Conservation (phyloP, 30 jellyfish, hydroid and myxozoan species). For the Aurelia sp. region DNA sequence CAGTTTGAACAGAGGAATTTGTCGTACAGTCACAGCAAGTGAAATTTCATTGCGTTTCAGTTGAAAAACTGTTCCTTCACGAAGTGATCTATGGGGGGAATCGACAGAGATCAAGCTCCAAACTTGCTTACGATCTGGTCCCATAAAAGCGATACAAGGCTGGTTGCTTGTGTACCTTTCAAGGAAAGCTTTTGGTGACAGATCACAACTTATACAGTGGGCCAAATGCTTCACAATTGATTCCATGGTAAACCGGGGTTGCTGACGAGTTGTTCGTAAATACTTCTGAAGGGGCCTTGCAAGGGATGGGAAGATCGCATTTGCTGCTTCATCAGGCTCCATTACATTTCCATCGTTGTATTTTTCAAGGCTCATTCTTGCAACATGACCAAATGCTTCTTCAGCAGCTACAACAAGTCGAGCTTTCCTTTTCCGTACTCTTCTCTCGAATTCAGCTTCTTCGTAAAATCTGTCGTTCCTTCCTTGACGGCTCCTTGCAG, state of each 20-base stretch:
- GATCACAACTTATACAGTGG: slow-evolving; percentile 88
- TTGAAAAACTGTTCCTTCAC: slow-evolving; percentile 89
- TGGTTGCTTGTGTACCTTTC: slow-evolving; percentile 89
- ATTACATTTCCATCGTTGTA: slow-evolving; percentile 87
- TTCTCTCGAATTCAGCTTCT: slow-evolving; percentile 93
- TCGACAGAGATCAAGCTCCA: slow-evolving; percentile 88
- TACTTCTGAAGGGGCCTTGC: slow-evolving; percentile 98
- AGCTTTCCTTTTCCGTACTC: slow-evolving; percentile 94
- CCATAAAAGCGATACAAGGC: slow-evolving; percentile 87
- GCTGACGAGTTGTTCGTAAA: slow-evolving; percentile 97
- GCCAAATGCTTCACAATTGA: slow-evolving; percentile 94
- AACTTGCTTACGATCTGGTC: slow-evolving; percentile 75
- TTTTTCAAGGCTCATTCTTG: slow-evolving; percentile 74
- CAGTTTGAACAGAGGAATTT: slow-evolving; percentile 81
- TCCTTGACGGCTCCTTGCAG: slow-evolving; percentile 96
- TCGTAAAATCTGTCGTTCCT: slow-evolving; percentile 98
- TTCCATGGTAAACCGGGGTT: slow-evolving; percentile 94
- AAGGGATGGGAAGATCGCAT: slow-evolving; percentile 96
- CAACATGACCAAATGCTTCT: slow-evolving; percentile 99
- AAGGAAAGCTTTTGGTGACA: slow-evolving; percentile 95
- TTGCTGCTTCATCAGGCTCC: slow-evolving; percentile 99
- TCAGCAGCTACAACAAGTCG: slow-evolving; percentile 93
- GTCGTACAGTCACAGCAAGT: slow-evolving; percentile 88
- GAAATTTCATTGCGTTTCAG: slow-evolving; percentile 73
- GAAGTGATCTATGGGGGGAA: slow-evolving; percentile 80